Conservation (phyloP, 2,113 vertebrate genomes). For the Chitala chitala region DNA sequence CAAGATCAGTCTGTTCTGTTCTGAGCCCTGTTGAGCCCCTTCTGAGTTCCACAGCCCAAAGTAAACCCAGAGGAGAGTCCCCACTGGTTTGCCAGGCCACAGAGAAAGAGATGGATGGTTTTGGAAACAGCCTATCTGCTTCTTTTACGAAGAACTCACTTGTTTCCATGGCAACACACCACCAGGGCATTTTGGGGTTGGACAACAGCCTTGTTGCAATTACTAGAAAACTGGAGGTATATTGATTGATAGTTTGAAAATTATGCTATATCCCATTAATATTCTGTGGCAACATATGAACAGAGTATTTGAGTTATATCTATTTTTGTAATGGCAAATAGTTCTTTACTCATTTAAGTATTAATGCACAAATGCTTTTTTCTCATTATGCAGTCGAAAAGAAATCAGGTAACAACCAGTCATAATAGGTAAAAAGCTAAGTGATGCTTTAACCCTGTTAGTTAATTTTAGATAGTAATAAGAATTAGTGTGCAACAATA, state of each 20-base stretch:
- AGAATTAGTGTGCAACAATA: too few relatives aligned
- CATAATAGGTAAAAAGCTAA: neutral
- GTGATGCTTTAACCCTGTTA: neutral
- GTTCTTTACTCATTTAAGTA: too few relatives aligned
- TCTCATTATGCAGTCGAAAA: too few relatives aligned
- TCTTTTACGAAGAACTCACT: constrained; percentile 41
- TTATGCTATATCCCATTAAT: neutral
- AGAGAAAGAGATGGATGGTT: constrained; percentile 23
- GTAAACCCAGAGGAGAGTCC: constrained; percentile 32
- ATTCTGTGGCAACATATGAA: too few relatives aligned
- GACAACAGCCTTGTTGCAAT: constrained; percentile 25
- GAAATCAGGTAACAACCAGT: too few relatives aligned
- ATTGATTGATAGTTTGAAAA: neutral
- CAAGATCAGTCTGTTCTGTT: neutral
- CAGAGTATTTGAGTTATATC: too few relatives aligned
- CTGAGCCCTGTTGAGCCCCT: constrained; percentile 32
- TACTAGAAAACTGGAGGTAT: constrained; percentile 47
- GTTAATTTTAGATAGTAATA: neutral
- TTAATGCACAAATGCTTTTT: too few relatives aligned
- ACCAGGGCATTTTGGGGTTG: constrained; percentile 45
- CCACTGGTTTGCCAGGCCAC: constrained; percentile 23
- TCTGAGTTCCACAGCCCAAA: constrained; percentile 46
- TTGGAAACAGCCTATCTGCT: constrained; percentile 27
- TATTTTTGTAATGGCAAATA: too few relatives aligned
- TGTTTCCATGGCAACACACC: constrained; percentile 41